Evolutionary conservation across 1,140 invertebrate species (phyloP), one percentile per base, ranked within the genome.

Genomic region (silkworm (Bombyx mori)): DNA sequence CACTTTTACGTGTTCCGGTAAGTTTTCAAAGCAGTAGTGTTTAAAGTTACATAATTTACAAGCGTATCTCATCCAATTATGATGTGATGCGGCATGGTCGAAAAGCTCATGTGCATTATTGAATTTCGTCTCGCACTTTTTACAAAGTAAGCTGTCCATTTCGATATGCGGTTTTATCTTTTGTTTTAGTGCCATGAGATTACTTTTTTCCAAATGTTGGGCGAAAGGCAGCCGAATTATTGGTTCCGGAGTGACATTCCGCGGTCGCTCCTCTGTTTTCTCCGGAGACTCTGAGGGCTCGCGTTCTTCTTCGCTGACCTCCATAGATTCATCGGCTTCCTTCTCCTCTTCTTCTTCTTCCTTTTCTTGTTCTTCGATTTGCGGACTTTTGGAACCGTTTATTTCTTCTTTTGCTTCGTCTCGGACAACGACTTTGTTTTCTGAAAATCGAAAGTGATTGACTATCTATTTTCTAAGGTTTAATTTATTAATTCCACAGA

Each of bases 1-100:
- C 54, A 85, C 75, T 52, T 88, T 88, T 3, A 90, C 77, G 61
- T 91, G 90, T 65, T 89, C 89, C 7, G 90, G 81, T 43, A 90
- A 79, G 63, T 90, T 88, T 42, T 88, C 87, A 56, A 88, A 89
- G 10, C 84, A 70, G 54, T 89, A 90, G 60, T 89, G 82, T 61
- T 89, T 90, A 65, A 88, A 90, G 46, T 90, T 89, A 62, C 90
- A 91, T 6, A 90, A 62, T 71, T 89, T 90, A 68, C 90, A 91
- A 18, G 89, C 88, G 53, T 90, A 91, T 8, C 89, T 82, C 45
- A 88, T 77, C 70, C 90, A 88, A 67, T 90, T 90, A 54, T 89
- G 87, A 68, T 90, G 90, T 57, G 80, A 82, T 1, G 89, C 88
- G 63, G 90, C 88, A 58, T 91, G 90, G 52, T 89, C 82, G 53